Evolutionary conservation across 2,888 invertebrate genomes (phyloP).

Genomic region (Rhopalosiphum nymphaeae): DNA sequence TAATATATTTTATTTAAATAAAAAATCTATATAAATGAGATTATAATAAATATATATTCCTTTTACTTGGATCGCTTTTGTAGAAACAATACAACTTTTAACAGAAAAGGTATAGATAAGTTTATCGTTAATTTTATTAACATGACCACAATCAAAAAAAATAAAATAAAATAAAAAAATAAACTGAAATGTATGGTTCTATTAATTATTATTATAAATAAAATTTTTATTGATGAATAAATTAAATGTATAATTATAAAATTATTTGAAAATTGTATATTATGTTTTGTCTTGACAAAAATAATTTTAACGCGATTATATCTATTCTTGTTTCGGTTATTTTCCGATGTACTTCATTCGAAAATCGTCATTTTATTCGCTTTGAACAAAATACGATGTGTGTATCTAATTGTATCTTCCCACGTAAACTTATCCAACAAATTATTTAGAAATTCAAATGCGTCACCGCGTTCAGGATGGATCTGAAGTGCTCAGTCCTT

Average conservation of each 20-base stretch:
- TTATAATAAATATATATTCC: neutral
- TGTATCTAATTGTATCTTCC: no score
- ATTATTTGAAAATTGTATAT: neutral
- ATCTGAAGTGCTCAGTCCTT: no score
- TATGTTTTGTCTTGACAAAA: neutral
- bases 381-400: no score
- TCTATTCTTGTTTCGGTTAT: neutral
- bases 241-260: neutral
- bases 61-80: neutral
- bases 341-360: no score
- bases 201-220: neutral
- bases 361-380: no score
- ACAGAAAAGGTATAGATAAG: neutral
- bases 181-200: neutral
- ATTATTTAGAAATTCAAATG: no score
- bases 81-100: neutral
- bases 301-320: neutral
- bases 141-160: neutral
- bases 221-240: neutral
- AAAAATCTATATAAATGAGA: neutral
- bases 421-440: no score
- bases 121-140: neutral
- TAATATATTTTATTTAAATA: neutral
- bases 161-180: no score
- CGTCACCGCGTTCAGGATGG: no score